Evolutionary conservation across 2,113 vertebrate genomes (phyloP).

Genomic region (Anguilla japonica): DNA sequence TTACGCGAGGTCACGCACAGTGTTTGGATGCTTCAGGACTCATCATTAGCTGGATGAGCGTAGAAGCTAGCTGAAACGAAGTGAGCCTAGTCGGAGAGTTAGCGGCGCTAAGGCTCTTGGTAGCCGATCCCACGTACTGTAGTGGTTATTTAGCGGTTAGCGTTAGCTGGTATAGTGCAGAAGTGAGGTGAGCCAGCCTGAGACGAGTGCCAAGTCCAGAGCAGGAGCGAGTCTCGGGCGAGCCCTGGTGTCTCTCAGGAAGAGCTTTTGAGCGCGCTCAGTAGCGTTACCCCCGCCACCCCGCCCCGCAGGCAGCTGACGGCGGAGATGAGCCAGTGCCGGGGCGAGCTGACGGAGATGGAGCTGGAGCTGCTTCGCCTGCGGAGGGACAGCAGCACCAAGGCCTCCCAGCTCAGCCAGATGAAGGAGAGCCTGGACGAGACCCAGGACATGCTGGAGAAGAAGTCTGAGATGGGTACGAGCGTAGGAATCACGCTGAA

Average conservation of each 20-base stretch:
- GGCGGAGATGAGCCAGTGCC: conserved; percentile 71
- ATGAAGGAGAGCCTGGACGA: conserved; percentile 82
- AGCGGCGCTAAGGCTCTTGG: too few species aligned
- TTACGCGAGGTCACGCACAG: neutral
- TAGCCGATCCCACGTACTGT: too few species aligned
- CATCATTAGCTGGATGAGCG: neutral
- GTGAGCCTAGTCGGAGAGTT: too few species aligned
- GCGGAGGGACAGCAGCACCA: conserved; percentile 76
- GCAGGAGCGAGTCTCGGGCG: neutral
- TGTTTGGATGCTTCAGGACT: neutral
- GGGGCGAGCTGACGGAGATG: conserved; percentile 69
- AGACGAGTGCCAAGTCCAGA: too few species aligned
- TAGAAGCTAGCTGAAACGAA: neutral
- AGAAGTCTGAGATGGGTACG: conserved; percentile 73
- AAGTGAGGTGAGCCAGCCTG: neutral
- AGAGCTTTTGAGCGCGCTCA: neutral
- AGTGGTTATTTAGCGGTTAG: too few species aligned
- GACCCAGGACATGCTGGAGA: conserved; percentile 77
- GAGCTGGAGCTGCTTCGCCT: conserved; percentile 74
- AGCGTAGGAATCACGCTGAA: too few species aligned
- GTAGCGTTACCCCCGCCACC: conserved; percentile 2
- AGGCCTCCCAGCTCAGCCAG: conserved; percentile 76
- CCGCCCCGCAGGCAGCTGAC: conserved; percentile 61
- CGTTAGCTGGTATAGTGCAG: too few species aligned
- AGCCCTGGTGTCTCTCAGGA: neutral